phyloP scores from a whole-genome alignment of 1,140 invertebrate species.

The Pinna nobilis region DNA sequence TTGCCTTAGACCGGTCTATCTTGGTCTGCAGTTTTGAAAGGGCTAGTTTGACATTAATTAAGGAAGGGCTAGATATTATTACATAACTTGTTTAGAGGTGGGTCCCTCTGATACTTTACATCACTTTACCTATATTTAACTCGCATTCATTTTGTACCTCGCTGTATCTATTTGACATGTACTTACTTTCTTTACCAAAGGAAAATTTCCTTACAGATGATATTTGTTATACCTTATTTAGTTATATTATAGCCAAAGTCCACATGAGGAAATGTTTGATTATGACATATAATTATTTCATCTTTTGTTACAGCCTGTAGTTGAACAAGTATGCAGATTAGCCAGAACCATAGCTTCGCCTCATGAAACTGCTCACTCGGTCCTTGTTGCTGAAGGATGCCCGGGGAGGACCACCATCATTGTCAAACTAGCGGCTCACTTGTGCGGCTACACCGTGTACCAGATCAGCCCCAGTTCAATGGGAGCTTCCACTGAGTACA shows the following conservation, averaged over 20 bases:
- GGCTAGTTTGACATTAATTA: too few species aligned
- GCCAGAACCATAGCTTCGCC: conserved; percentile 70
- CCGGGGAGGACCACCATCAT: conserved; percentile 66
- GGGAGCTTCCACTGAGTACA: conserved; percentile 48
- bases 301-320: conserved; percentile 66
- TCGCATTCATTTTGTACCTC: background rate
- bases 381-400: conserved; percentile 70
- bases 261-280: background rate
- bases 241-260: background rate
- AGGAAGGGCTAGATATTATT: too few species aligned
- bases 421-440: conserved; percentile 68
- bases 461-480: conserved; percentile 64
- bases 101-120: too few species aligned
- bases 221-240: background rate
- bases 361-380: conserved; percentile 69
- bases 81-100: too few species aligned
- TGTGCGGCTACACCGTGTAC: conserved; percentile 69
- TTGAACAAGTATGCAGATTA: conserved; percentile 70
- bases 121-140: too few species aligned
- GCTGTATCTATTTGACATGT: background rate
- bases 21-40: too few species aligned
- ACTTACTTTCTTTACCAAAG: background rate
- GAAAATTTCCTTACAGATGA: background rate
- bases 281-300: background rate
- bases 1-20: too few species aligned